Evolutionary conservation across 2,113 vertebrate genomes (phyloP).

Genomic region (Heterochromis multidens): DNA sequence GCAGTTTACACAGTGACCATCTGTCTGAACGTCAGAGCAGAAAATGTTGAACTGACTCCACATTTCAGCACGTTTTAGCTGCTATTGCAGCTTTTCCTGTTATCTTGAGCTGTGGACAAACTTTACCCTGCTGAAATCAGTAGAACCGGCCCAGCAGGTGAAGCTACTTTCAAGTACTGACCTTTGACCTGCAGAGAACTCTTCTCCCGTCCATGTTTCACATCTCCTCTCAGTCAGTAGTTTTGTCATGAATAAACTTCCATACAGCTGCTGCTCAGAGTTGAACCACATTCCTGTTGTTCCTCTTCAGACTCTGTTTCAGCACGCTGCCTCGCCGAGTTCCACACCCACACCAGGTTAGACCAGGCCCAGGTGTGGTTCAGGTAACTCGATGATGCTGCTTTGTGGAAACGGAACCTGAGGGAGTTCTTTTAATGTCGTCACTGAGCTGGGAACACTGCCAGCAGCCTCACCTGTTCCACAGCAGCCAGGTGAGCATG

Average conservation of each 20-base stretch:
- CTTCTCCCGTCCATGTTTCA: not conserved
- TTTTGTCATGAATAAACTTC: slow-evolving; percentile 7
- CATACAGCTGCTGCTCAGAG: not conserved
- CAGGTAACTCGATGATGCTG: not conserved
- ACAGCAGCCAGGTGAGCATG: not conserved
- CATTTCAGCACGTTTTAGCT: not conserved
- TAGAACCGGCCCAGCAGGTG: not conserved
- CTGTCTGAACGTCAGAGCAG: no score
- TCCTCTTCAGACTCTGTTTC: not conserved
- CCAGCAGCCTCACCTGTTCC: slow-evolving; percentile 7
- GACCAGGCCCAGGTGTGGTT: not conserved
- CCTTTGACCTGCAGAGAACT: not conserved
- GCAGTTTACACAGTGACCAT: no score
- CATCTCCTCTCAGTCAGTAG: not conserved
- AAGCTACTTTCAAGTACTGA: not conserved
- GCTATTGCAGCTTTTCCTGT: not conserved
- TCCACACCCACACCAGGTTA: not conserved
- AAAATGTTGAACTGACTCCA: not conserved
- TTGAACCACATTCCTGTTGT: slow-evolving; percentile 18
- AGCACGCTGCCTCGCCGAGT: not conserved
- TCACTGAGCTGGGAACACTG: slow-evolving; percentile 3
- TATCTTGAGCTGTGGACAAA: not conserved
- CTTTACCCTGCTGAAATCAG: not conserved
- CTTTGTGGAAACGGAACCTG: not conserved
- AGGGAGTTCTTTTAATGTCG: not conserved